A percentile compares a stretch with the other conserved stretches of the same genome.
phyloP scores from a whole-genome alignment of 1,140 invertebrate species.

The Chrysomallon squamiferum region DNA sequence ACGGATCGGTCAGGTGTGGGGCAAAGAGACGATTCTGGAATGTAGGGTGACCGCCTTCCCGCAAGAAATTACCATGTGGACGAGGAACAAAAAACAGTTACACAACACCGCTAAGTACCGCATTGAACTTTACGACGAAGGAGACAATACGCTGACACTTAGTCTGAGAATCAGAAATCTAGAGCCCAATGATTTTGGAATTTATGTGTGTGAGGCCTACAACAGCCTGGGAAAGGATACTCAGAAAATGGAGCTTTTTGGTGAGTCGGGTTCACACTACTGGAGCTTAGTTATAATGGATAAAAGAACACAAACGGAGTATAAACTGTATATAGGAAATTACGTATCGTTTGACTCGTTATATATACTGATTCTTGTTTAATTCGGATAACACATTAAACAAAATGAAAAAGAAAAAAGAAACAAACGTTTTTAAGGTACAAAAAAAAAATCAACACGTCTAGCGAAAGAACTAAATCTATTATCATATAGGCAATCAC shows the following conservation, averaged over 20 bases:
- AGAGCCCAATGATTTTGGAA: slow-evolving; percentile 79
- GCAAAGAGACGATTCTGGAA: slow-evolving; percentile 71
- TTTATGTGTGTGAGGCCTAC: slow-evolving; percentile 87
- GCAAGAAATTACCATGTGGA: slow-evolving; percentile 85
- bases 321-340: too few species aligned
- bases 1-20: slow-evolving; percentile 40
- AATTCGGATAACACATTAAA: too few species aligned
- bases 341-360: too few species aligned
- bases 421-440: too few species aligned
- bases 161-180: slow-evolving; percentile 81
- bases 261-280: slow-evolving; percentile 69
- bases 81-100: slow-evolving; percentile 50
- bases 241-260: slow-evolving; percentile 83
- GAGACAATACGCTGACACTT: slow-evolving; percentile 77
- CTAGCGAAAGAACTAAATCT: too few species aligned
- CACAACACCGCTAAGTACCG: slow-evolving; percentile 71
- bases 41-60: slow-evolving; percentile 90
- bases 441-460: too few species aligned
- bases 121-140: slow-evolving; percentile 76
- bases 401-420: too few species aligned
- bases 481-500: too few species aligned
- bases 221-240: slow-evolving; percentile 87
- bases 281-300: too few species aligned
- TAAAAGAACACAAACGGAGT: too few species aligned
- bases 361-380: too few species aligned